Evolutionary conservation across 2,113 vertebrate species (phyloP).

Genomic region (Coregonus clupeaformis): DNA sequence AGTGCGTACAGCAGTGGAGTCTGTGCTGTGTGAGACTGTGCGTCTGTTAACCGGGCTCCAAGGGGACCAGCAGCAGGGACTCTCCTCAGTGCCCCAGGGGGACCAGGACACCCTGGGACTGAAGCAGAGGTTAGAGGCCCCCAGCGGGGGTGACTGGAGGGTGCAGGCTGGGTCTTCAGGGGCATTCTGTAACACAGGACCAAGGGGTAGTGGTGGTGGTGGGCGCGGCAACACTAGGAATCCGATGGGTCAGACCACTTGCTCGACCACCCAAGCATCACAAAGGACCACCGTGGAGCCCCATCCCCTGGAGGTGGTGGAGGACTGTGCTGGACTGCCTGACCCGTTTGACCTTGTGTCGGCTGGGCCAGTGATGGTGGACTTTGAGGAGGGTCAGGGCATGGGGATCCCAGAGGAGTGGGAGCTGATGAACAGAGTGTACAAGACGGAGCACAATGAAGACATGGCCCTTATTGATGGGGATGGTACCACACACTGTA

Average conservation of each 20-base stretch:
- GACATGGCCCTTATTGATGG: constrained; percentile 22
- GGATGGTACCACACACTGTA: constrained; percentile 24
- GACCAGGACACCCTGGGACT: constrained; percentile 7
- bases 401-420: constrained; percentile 25
- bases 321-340: constrained; percentile 10
- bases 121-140: background rate
- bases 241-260: background rate
- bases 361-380: constrained; percentile 11
- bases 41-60: constrained; percentile 18
- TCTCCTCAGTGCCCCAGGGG: constrained; percentile 4
- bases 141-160: constrained; percentile 18
- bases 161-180: background rate
- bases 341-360: constrained; percentile 22
- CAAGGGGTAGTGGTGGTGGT: background rate
- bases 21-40: constrained; percentile 29
- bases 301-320: background rate
- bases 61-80: constrained; percentile 13
- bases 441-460: constrained; percentile 27
- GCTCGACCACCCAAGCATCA: constrained; percentile 1
- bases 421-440: constrained; percentile 35
- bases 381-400: constrained; percentile 21
- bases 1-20: constrained; percentile 31
- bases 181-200: background rate
- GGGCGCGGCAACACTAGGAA: background rate
- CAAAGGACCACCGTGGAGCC: constrained; percentile 1